A percentile compares a stretch with the other conserved stretches of the same genome.
These are phyloP conservation scores for Drosophila tanythrix DNA, from an alignment of 2,888 invertebrate genomes.

Conservation along the genomic window DNA sequence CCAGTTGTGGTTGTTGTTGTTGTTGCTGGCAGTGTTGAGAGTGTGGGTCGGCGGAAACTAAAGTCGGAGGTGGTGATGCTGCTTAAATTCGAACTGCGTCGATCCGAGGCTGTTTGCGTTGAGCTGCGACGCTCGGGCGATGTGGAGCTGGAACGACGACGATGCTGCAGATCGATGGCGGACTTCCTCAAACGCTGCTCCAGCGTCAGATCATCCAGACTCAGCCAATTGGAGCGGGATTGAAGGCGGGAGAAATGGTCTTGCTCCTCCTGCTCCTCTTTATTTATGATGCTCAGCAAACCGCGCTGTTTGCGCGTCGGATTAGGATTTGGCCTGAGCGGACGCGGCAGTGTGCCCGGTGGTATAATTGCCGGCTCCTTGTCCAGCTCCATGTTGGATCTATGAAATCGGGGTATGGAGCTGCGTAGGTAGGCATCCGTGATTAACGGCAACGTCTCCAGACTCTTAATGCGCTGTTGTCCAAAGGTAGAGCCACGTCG, in stretches of 20 bases:
- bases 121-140: conserved; percentile 84
- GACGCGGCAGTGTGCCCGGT: conserved; percentile 74
- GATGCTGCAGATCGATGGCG: conserved; percentile 63
- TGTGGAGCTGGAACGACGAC: conserved; percentile 82
- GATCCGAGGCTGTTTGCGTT: conserved; percentile 83
- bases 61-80: conserved; percentile 84
- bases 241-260: conserved; percentile 70
- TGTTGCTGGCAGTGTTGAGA: conserved; percentile 69
- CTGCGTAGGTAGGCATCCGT: conserved; percentile 74
- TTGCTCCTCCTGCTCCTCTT: conserved; percentile 73
- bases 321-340: conserved; percentile 80
- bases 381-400: conserved; percentile 74
- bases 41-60: conserved; percentile 81
- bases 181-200: conserved; percentile 53
- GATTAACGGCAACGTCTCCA: conserved; percentile 82
- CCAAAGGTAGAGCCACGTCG: conserved; percentile 50
- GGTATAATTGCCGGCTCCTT: conserved; percentile 73
- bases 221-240: conserved; percentile 80
- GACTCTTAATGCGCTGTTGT: conserved; percentile 75
- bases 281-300: conserved; percentile 80
- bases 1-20: conserved; percentile 3
- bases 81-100: conserved; percentile 84
- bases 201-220: conserved; percentile 80
- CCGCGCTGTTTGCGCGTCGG: conserved; percentile 84
- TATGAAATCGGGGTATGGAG: conserved; percentile 80